Conservation (phyloP, 2,113 vertebrate genomes). For the Perca flavescens region DNA sequence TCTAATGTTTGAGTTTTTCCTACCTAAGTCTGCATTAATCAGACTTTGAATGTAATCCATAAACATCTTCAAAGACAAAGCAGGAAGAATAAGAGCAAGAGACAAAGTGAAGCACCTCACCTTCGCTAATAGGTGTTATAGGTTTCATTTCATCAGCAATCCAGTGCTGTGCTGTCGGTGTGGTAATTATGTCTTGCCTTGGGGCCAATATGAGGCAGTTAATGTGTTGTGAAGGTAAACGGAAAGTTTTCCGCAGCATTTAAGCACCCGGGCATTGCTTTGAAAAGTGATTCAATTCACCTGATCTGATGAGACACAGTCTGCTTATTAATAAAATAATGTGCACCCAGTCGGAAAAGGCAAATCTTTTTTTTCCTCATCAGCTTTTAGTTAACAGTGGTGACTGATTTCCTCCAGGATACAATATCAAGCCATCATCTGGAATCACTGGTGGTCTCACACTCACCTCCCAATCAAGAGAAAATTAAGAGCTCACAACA, state of each 20-base stretch:
- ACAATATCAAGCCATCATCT: slow-evolving; percentile 44
- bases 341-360: slow-evolving; percentile 27
- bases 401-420: slow-evolving; percentile 52
- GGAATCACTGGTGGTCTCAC: slow-evolving; percentile 44
- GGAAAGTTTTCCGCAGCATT: slow-evolving; percentile 43
- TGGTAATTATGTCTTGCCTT: slow-evolving; percentile 71
- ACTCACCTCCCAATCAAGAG: slow-evolving; percentile 36
- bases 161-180: slow-evolving; percentile 19
- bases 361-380: neutral
- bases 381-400: slow-evolving; percentile 33
- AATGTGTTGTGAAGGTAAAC: slow-evolving; percentile 67
- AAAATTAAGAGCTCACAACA: slow-evolving; percentile 48
- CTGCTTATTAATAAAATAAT: slow-evolving; percentile 36
- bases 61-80: slow-evolving; percentile 28
- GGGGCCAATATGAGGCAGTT: slow-evolving; percentile 64
- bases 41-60: neutral
- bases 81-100: neutral
- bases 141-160: slow-evolving; percentile 66
- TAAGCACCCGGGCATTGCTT: slow-evolving; percentile 29
- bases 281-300: slow-evolving; percentile 42
- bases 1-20: neutral
- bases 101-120: slow-evolving; percentile 23
- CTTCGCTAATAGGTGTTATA: slow-evolving; percentile 18
- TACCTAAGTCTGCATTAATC: slow-evolving; percentile 11
- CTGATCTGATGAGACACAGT: slow-evolving; percentile 43